Evolutionary conservation across 2,113 vertebrate genomes (phyloP), one percentile per base, ranked within the genome.

Genomic region (Anoura caudifer): DNA sequence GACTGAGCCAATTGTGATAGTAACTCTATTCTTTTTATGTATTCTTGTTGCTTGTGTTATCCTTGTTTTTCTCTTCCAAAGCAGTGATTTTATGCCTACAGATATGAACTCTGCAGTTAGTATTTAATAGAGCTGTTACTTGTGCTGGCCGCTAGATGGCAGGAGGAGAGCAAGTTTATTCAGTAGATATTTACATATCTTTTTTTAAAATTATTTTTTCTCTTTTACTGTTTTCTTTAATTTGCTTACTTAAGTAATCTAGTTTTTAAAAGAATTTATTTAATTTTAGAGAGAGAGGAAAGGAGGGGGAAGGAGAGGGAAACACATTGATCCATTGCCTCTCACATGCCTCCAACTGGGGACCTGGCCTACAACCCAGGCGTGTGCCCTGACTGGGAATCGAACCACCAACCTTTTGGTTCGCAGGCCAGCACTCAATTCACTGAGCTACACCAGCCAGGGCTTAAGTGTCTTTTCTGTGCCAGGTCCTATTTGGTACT

Each of bases 121-220:
- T 15, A 11, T 65, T 72, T 87, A 65, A 12, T 45, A 77, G 84
- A 87, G 52, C n/a, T 52, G 7, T 85, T 94, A 61, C 63, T 75
- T 20, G 4, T 67, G 5, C 73, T 10, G 63, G n/a, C 85, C 88
- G 79, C n/a, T 95, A 94, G 94, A 33, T 92, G 97, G 84, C 67
- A 11, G 9, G 16, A 56, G 38, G 72, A 82, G 59, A 45, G 14
- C 38, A 69, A 8, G 16, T 47, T 87, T 79, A 38, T 83, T 90
- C 17, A 31, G 52, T 67, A 81, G 67, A 7, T 81, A 45, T 8
- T 61, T 45, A 52, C 11, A 4, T 70, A 50, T 38, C 38, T 59
- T 59, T 59, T 54, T 59, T 24, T 24, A 10, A 10, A 59, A 59
- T 59, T 59, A 59, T 24, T 59, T 59, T 59, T 59, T 59, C 56